phyloP scores from a whole-genome alignment of 2,113 vertebrate species.

The Oenanthe melanoleuca region DNA sequence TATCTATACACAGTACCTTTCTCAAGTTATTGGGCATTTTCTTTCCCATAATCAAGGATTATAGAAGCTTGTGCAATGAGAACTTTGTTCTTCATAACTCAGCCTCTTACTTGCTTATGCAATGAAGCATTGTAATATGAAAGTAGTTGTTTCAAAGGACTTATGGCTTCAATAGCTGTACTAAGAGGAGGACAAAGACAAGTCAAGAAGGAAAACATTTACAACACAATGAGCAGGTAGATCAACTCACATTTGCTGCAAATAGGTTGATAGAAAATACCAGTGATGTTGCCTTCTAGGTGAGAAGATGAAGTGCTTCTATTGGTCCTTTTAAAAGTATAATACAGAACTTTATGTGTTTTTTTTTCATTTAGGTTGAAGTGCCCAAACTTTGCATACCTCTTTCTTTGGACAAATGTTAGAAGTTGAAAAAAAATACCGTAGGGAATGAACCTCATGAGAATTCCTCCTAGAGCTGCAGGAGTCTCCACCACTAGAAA shows the following conservation, averaged over 20 bases:
- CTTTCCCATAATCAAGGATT: conserved; percentile 63
- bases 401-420: background rate
- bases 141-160: conserved; percentile 40
- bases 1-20: conserved; percentile 43
- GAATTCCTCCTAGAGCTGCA: background rate
- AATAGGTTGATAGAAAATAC: conserved; percentile 51
- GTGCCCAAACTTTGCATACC: background rate
- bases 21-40: conserved; percentile 66
- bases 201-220: conserved; percentile 58
- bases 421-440: background rate
- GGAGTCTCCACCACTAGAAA: background rate
- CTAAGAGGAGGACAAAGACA: conserved; percentile 64
- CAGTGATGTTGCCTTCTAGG: conserved; percentile 28
- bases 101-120: conserved; percentile 62
- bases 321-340: background rate
- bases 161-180: conserved; percentile 44
- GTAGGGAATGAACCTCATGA: background rate
- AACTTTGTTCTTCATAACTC: conserved; percentile 69
- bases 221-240: conserved; percentile 64
- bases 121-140: conserved; percentile 58
- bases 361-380: background rate
- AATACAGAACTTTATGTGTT: background rate
- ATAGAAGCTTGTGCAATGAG: conserved; percentile 40
- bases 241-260: conserved; percentile 61
- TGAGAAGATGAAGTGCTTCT: conserved; percentile 28